Base-by-base conservation (phyloP, 1,140 invertebrate genomes). In the Harlomillsia oculata region DNA sequence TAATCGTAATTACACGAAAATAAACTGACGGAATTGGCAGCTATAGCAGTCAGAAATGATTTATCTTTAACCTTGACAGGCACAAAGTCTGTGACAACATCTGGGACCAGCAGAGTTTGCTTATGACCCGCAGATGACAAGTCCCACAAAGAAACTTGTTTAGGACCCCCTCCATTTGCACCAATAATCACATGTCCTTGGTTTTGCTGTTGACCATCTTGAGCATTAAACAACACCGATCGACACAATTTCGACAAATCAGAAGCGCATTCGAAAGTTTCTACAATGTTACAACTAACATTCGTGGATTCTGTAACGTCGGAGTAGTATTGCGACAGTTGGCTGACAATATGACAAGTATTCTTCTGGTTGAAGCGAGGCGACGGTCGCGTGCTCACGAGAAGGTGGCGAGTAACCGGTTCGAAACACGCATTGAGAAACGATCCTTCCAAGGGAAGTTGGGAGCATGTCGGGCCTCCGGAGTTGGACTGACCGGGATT, bases 401-500 rank as follows among this genome's bases (percentile, higher is more conserved):
- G 59, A 18, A 75, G 29, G 59, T 84, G 79, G 40, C 82, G 75
- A 2, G 79, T 77, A 3, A 72, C 70, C 0, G 72, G 66, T 63
- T 90, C 82, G 59, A 84, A 84, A 16, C 76, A 73, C 41, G 87
- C 72, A 20, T 82, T 84, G 54, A 80, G 72, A 67, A 84, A 87
- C 0, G 84, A 80, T 1, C 87, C 87, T 21, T 86, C 82, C 1
- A 88, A 62, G 14, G 81, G 78, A 23, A 90, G 68, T 1, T 77
- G 71, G 53, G 74, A 72, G 36, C 78, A 74, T 49, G 44, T 67
- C 65, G 63, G 53, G 67, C 72, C 73, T 71, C 50, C 65, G 66
- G 25, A 67, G 70, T 20, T 68, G 72, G 13, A 72, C 69, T 68
- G n/a, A n/a, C n/a, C n/a, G n/a, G n/a, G n/a, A n/a, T n/a, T n/a